Base-by-base conservation (phyloP, 2,113 vertebrate species). In the Rhizomys pruinosus region DNA sequence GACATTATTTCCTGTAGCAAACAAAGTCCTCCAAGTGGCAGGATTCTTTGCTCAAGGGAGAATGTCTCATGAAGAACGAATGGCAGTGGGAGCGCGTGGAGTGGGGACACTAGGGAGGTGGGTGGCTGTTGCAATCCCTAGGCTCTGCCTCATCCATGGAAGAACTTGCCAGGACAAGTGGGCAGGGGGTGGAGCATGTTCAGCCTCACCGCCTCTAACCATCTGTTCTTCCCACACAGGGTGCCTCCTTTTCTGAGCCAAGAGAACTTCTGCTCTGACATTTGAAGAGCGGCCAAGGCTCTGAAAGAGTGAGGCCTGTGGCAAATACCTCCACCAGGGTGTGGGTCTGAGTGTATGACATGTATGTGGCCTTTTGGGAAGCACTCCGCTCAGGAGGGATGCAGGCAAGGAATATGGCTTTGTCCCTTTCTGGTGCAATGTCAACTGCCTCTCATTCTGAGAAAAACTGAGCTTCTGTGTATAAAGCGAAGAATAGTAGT, bases 101-200 rank as follows among this genome's bases (percentile, higher is more conserved):
- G 39, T 8, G 57, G 80, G 85, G 74, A 74, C 20, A 16, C 52
- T 16, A 61, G 23, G 84, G 80, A 34, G 39, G 47, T 0, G 29
- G 63, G 47, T 1, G 72, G 76, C 39, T 80, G 55, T 44, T 0
- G 34, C 19, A 7, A 68, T 27, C 39, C 52, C 23, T 23, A 39
- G 82, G 82, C 76, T 68, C 59, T 81, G 93, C 55, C 4, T 5
- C 52, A 74, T 61, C 80, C 0, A 37, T 8, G 76, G 37, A 57
- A 3, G 66, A 37, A 77, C 84, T 52, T 94, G 92, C 73, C 87
- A 66, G 94, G 93, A 89, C 96, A n/a, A 71, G 92, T 23, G 1
- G 61, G 91, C 76, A n/a, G 47, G 73, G 16, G n/a, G 66, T 27
- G 74, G 84, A 37, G 93, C 72, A 52, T 0, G n/a, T 66, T 61